Percentiles rank a stretch among this genome's conserved stretches.
These are phyloP conservation scores for Loriculus beryllinus DNA, from an alignment of 2,797 vertebrate genomes.

Conservation along the genomic window DNA sequence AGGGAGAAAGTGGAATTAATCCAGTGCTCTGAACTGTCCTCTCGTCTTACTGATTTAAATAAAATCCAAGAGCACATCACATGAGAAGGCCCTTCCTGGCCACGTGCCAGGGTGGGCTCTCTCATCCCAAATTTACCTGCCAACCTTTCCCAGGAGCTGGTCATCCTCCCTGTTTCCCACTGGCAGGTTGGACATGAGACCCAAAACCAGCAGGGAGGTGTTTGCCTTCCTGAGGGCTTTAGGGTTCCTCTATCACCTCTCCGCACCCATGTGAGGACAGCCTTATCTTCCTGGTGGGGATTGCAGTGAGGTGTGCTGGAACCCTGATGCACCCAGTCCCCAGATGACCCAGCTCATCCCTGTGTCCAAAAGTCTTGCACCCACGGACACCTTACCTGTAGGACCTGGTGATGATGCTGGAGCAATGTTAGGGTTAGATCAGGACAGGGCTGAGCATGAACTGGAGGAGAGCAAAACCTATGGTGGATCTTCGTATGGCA, in stretches of 20 bases:
- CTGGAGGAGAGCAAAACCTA: background rate
- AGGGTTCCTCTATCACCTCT: background rate
- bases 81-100: slow-evolving; percentile 85
- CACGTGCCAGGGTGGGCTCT: slow-evolving; percentile 82
- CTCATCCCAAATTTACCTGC: slow-evolving; percentile 75
- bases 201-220: no score
- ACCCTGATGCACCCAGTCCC: no score
- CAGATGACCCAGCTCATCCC: fast-evolving
- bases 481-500: background rate
- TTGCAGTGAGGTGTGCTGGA: fast-evolving
- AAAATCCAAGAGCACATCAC: slow-evolving; percentile 90
- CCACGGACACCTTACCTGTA: background rate
- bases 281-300: background rate
- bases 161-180: background rate
- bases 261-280: background rate
- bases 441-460: fast-evolving
- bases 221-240: background rate
- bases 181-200: fast-evolving
- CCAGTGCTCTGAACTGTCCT: slow-evolving; percentile 96
- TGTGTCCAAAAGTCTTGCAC: fast-evolving
- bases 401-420: fast-evolving
- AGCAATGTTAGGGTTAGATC: background rate
- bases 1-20: slow-evolving; percentile 91
- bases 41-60: slow-evolving; percentile 94
- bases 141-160: slow-evolving; percentile 23